Percentiles rank a stretch among this genome's conserved stretches.
Conservation (phyloP, 2,888 invertebrate species). For the Tenthredo mesomela region DNA sequence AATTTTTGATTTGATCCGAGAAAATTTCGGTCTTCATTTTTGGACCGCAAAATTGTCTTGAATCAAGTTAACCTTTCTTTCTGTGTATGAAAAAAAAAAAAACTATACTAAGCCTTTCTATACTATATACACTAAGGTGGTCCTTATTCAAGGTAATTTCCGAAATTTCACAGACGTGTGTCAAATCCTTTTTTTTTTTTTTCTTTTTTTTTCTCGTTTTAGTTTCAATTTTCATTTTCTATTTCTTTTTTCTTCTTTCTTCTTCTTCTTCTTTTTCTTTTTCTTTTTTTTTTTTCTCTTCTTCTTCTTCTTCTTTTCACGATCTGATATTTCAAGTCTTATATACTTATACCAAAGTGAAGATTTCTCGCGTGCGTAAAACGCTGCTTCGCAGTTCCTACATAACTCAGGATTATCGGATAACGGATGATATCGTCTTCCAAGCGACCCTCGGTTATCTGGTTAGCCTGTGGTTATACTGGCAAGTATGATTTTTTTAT, state of each 20-base stretch:
- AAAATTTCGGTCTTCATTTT: no score
- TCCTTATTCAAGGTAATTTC: no score
- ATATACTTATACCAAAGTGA: neutral
- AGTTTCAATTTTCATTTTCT: neutral
- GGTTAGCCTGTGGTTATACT: slow-evolving; percentile 5
- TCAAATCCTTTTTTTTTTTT: neutral
- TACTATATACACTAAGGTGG: no score
- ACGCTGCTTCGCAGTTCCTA: neutral
- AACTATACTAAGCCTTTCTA: no score
- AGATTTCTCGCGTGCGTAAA: slow-evolving; percentile 34
- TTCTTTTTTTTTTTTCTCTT: neutral
- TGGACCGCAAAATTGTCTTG: no score
- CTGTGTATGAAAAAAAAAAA: no score
- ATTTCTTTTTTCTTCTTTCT: neutral
- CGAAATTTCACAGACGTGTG: neutral
- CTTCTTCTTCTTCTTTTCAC: neutral
- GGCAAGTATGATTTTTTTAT: neutral
- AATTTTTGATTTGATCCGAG: no score
- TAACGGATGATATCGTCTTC: slow-evolving; percentile 45
- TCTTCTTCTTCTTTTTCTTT: neutral
- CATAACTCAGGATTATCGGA: slow-evolving; percentile 50
- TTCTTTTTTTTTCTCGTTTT: no score
- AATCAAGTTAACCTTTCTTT: no score
- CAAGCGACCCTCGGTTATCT: slow-evolving; percentile 19
- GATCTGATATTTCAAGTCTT: neutral